Percentiles rank a stretch among this genome's conserved stretches.
Evolutionary conservation across 2,888 invertebrate genomes (phyloP).

Genomic region (Drosophila planitibia): DNA sequence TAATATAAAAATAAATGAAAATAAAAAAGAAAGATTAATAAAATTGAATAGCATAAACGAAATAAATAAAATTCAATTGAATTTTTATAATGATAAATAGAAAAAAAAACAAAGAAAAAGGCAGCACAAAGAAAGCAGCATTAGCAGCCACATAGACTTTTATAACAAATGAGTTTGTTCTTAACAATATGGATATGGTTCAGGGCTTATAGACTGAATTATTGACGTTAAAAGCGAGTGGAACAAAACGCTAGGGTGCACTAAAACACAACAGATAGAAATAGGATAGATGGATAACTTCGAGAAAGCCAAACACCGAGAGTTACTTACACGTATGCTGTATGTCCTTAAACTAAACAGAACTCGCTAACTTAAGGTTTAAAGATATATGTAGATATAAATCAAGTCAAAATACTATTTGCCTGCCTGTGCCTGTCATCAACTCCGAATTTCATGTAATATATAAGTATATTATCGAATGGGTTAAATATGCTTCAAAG

Average conservation of each 20-base stretch:
- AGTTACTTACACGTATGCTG: conserved; percentile 55
- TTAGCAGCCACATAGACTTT: conserved; percentile 38
- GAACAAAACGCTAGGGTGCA: conserved; percentile 40
- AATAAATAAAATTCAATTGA: conserved; percentile 16
- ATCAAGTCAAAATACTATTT: conserved; percentile 12
- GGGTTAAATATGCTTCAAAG: conserved; percentile 55
- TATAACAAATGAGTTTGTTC: conserved; percentile 29
- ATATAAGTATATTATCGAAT: conserved; percentile 47
- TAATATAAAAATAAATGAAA: conserved; percentile 62
- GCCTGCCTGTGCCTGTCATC: conserved; percentile 59
- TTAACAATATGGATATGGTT: conserved; percentile 11
- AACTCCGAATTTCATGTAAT: conserved; percentile 83
- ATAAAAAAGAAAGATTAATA: conserved; percentile 61
- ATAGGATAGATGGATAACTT: conserved; percentile 34
- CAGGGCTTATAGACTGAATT: conserved; percentile 15
- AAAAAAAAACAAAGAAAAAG: conserved; percentile 29
- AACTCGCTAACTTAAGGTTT: conserved; percentile 58
- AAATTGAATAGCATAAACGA: conserved; percentile 46
- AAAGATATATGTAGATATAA: conserved; percentile 10
- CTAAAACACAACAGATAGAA: conserved; percentile 55
- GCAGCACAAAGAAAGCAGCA: conserved; percentile 62
- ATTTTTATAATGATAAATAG: conserved; percentile 29
- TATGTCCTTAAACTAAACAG: conserved; percentile 37
- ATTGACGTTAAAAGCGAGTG: conserved; percentile 25
- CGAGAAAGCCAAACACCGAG: conserved; percentile 71